A percentile compares a stretch with the other conserved stretches of the same genome.
These are phyloP conservation scores for Stichopus horrens DNA, from an alignment of 53 echinoderm and acorn worm genomes.

Conservation along the genomic window DNA sequence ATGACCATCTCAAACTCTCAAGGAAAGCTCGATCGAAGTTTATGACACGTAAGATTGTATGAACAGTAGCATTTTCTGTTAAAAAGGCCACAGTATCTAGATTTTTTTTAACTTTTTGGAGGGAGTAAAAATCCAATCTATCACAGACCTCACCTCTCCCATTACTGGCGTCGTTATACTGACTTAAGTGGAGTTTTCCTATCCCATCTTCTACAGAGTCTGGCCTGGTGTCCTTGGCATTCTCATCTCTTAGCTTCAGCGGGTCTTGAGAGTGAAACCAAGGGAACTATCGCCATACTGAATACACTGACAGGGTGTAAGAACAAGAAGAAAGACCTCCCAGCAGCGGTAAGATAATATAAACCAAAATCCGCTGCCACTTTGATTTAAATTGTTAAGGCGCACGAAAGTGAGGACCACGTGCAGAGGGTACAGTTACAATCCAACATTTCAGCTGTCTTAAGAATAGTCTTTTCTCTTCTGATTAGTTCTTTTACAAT, in stretches of 20 bases:
- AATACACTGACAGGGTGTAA: conserved; percentile 37
- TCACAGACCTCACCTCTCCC: too few relatives aligned
- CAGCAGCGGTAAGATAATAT: conserved; percentile 31
- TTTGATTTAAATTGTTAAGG: neutral
- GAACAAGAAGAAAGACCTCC: conserved; percentile 25
- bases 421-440: too few relatives aligned
- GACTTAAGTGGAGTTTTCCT: too few relatives aligned
- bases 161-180: too few relatives aligned
- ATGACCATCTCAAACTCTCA: neutral
- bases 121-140: too few relatives aligned
- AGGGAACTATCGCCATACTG: conserved; percentile 31
- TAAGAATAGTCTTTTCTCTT: neutral
- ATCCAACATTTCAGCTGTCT: neutral
- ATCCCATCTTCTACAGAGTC: conserved; percentile 7
- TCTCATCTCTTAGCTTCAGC: conserved; percentile 49
- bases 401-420: too few relatives aligned
- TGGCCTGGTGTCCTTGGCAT: conserved; percentile 70
- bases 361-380: too few relatives aligned
- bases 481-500: neutral
- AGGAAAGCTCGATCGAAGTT: too few relatives aligned
- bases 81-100: too few relatives aligned
- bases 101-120: too few relatives aligned
- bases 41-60: too few relatives aligned
- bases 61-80: too few relatives aligned
- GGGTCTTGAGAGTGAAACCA: conserved; percentile 12